Base-by-base conservation (phyloP, 2,113 vertebrate genomes). In the Tangachromis dhanisi region DNA sequence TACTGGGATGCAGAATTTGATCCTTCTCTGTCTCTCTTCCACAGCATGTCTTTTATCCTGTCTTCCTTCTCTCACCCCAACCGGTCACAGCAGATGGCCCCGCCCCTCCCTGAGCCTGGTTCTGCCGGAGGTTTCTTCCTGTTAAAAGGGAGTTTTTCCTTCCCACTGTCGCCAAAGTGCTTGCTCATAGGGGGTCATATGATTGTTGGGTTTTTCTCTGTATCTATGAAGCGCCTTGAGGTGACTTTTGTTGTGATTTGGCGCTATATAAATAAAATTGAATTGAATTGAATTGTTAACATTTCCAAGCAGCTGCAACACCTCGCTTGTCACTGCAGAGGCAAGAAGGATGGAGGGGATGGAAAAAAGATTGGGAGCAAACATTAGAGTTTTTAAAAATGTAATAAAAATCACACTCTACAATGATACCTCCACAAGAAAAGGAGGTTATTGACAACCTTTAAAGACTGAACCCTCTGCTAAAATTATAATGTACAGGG, bases 401-500 rank as follows among this genome's bases (percentile, higher is more conserved):
- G n/a, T 21, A 88, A 88, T 83, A 89, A 84, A 38, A 90, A 82
- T 81, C 57, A 83, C 83, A 89, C 11, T 10, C 40, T 40, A 78
- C 76, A 89, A 89, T 83, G 80, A 88, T 57, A 54, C 73, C 83
- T 83, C 45, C 61, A 86, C 21, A 19, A 14, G 33, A 82, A 26
- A 59, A 76, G 38, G 42, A 66, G 49, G 10, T 61, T 90, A 84
- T 59, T 40, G 66, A 82, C 82, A 88, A 54, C 35, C 68, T 78
- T n/a, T 63, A 35, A 63, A 40, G 82, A 54, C 35, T 78, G 24
- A 84, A 79, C 76, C 26, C 14, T 81, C 11, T 8, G 68, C 73
- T 91, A 87, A 92, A 92, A 92, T 90, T 88, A 90, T 10, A 55
- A 76, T 84, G 82, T 76, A 78, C 66, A 9, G 6, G 42, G 40